phyloP scores from a whole-genome alignment of 2,113 vertebrate species.

The Seriola dumerili region DNA sequence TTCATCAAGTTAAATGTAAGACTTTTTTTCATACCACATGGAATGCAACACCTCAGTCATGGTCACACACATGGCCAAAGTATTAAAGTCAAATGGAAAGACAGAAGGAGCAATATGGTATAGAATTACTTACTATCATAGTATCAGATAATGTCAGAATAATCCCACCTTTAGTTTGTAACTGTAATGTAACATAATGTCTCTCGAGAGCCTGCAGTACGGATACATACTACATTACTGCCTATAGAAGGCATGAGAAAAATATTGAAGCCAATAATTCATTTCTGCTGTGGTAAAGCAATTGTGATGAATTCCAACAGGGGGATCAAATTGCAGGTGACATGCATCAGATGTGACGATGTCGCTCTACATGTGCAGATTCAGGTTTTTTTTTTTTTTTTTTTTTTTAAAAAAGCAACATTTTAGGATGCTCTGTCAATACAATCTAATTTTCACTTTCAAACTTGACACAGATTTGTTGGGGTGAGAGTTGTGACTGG shows the following conservation, averaged over 20 bases:
- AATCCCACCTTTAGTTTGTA: no score
- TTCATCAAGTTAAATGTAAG: not conserved
- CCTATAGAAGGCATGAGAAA: no score
- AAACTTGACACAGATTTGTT: not conserved
- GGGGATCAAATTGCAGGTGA: not conserved
- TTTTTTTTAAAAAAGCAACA: no score
- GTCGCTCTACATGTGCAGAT: not conserved
- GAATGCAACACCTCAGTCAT: not conserved
- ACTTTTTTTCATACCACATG: not conserved
- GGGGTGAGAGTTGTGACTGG: not conserved
- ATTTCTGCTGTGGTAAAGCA: not conserved
- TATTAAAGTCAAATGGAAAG: not conserved
- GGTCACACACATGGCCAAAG: not conserved
- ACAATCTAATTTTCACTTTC: slow-evolving; percentile 5
- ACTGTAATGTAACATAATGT: no score
- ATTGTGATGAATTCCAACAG: not conserved
- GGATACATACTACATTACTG: no score
- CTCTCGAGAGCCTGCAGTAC: no score
- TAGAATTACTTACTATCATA: not conserved
- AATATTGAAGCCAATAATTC: not conserved
- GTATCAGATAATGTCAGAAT: no score
- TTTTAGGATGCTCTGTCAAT: not conserved
- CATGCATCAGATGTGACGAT: no score
- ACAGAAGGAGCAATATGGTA: not conserved
- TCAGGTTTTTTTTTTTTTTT: not conserved